Percentiles rank a stretch among this genome's conserved stretches.
Evolutionary conservation across 2,888 invertebrate species (phyloP).

Genomic region (Ryuthela nishihirai): DNA sequence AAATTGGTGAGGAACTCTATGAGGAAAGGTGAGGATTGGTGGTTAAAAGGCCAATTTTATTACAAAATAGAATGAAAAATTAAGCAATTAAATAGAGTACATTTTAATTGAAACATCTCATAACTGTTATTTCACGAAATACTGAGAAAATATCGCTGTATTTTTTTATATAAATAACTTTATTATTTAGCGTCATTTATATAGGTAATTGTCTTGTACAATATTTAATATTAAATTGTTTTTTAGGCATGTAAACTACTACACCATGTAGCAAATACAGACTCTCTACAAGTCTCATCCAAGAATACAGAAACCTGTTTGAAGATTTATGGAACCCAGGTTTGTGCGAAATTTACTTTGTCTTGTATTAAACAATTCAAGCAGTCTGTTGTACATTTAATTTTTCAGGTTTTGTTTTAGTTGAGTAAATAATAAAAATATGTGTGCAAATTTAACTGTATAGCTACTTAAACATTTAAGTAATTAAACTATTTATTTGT

Average conservation of each 20-base stretch:
- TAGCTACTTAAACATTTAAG: background rate
- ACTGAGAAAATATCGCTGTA: no score
- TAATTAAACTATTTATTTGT: background rate
- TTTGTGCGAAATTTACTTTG: slow-evolving; percentile 42
- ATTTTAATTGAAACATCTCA: no score
- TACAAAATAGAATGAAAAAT: no score
- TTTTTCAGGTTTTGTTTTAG: background rate
- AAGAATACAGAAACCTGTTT: slow-evolving; percentile 95
- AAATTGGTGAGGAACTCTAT: no score
- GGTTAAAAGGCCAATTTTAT: no score
- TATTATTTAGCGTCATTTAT: no score
- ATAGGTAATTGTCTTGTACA: background rate
- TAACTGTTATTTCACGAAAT: no score
- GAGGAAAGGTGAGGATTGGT: no score
- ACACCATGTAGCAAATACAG: slow-evolving; percentile 90
- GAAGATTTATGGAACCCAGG: slow-evolving; percentile 89
- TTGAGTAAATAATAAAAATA: background rate
- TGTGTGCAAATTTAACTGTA: background rate
- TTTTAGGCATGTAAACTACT: slow-evolving; percentile 87
- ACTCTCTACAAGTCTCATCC: slow-evolving; percentile 90
- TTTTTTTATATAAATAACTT: no score
- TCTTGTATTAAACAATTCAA: background rate
- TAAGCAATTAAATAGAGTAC: no score
- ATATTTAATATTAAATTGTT: slow-evolving; percentile 1
- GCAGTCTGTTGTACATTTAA: background rate